These are phyloP conservation scores for Glomeris maerens DNA, from an alignment of 1,140 invertebrate genomes.

Conservation along the genomic window DNA sequence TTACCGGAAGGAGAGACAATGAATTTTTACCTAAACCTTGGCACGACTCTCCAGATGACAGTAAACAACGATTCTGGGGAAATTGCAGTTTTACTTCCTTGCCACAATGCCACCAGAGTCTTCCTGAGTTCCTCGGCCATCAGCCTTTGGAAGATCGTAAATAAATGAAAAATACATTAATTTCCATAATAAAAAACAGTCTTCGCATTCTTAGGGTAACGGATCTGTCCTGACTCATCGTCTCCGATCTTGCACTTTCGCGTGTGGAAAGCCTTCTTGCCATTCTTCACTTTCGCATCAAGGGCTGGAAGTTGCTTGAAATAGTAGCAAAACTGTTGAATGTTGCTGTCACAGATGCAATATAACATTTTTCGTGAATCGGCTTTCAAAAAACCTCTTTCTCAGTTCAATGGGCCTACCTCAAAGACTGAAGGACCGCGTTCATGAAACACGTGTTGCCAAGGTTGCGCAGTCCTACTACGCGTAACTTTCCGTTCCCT, in stretches of 20 bases:
- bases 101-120: slow-evolving; percentile 54
- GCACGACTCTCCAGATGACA: slow-evolving; percentile 74
- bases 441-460: slow-evolving; percentile 86
- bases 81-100: slow-evolving; percentile 55
- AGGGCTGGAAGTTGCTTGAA: slow-evolving; percentile 61
- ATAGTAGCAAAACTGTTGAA: slow-evolving; percentile 67
- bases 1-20: too few species aligned
- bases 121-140: slow-evolving; percentile 65
- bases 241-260: slow-evolving; percentile 32
- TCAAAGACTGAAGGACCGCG: slow-evolving; percentile 67
- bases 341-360: slow-evolving; percentile 45
- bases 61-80: slow-evolving; percentile 65
- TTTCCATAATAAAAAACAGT: neutral
- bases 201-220: neutral
- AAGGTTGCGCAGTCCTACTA: slow-evolving; percentile 63
- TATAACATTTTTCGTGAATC: neutral
- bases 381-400: neutral
- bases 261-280: slow-evolving; percentile 21
- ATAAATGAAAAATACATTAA: slow-evolving; percentile 1
- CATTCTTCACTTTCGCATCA: slow-evolving; percentile 34
- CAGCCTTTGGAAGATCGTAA: slow-evolving; percentile 29
- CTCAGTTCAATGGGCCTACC: slow-evolving; percentile 28
- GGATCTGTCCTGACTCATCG: slow-evolving; percentile 33
- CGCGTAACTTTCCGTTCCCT: slow-evolving; percentile 32
- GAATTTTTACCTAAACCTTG: slow-evolving; percentile 46